Conservation (phyloP, 2,797 vertebrate species). For the Helostoma temminkii region DNA sequence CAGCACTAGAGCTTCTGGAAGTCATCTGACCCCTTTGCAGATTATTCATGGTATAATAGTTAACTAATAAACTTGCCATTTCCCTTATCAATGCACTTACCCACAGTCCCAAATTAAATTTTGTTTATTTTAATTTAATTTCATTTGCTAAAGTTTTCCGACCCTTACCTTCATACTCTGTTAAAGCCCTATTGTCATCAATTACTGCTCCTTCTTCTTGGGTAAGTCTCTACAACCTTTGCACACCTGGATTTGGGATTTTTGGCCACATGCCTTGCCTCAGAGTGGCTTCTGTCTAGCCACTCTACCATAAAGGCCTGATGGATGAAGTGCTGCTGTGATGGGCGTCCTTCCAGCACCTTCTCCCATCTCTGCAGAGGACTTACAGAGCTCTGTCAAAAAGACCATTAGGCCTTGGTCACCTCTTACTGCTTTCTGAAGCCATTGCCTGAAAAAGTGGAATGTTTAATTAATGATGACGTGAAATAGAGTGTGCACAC, state of each 20-base stretch:
- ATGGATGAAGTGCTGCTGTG: neutral
- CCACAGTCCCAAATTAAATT: too few relatives aligned
- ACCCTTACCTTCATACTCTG: neutral
- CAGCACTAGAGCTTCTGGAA: neutral
- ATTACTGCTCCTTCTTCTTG: neutral
- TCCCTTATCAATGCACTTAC: too few relatives aligned
- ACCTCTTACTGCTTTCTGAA: neutral
- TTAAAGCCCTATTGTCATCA: neutral
- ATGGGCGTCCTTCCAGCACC: neutral
- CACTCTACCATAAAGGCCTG: neutral
- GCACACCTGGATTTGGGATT: neutral
- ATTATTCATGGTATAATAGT: neutral
- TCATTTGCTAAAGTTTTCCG: too few relatives aligned
- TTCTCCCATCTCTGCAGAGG: neutral
- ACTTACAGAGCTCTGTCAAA: neutral
- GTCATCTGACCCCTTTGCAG: neutral
- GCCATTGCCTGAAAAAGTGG: neutral
- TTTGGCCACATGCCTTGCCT: neutral
- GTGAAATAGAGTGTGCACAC: conserved; percentile 7
- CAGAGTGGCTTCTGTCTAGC: neutral
- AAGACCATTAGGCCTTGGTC: neutral
- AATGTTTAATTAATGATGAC: neutral
- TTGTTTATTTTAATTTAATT: too few relatives aligned
- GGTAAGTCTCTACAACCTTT: neutral
- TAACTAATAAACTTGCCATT: neutral